Base-by-base conservation (phyloP, 2,888 invertebrate species). In the Aricia artaxerxes region DNA sequence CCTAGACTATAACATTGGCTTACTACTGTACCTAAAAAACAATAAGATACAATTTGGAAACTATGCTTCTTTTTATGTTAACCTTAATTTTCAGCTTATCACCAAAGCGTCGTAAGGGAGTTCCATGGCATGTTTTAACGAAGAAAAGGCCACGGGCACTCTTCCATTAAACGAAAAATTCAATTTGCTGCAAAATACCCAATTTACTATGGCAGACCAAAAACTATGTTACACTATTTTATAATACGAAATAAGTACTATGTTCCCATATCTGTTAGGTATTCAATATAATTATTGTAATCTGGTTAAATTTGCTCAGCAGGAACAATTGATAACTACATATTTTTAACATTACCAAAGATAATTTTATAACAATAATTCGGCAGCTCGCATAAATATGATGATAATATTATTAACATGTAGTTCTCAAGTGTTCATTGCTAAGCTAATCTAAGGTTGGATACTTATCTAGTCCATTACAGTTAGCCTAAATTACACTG, bases 61-160 rank as follows among this genome's bases (percentile, higher is more conserved):
- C 2, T 75, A 2, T 49, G 16, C 40, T 2, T 57, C 35, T 61
- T 7, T 9, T 16, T n/a, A n/a, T 78, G 40, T 40, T 53, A 80
- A 77, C 80, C 79, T 57, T 57, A 4, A 7, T 35, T 91, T 90
- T 1, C 89, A 94, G 94, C 11, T 83, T 92, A 57, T 94, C 94
- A 78, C 94, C 94, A 1, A 94, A 94, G 82, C 86, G 91, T 7
- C 92, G 92, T 79, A 93, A 92, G 82, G 91, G 93, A 4, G 84
- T 92, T n/a, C 85, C 89, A 0, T 94, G 94, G 94, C 92, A 93
- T 79, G 85, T 93, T 49, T 87, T 94, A 1, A 88, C 93, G 4
- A 94, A 94, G 86, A 94, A 93, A 84, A 86, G 92, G 82, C 94
- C 94, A 0, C 85, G 94, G 6, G 93, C 93, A 0, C 87, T 94